Conservation (phyloP, 2,888 invertebrate genomes). For the Deilephila elpenor region DNA sequence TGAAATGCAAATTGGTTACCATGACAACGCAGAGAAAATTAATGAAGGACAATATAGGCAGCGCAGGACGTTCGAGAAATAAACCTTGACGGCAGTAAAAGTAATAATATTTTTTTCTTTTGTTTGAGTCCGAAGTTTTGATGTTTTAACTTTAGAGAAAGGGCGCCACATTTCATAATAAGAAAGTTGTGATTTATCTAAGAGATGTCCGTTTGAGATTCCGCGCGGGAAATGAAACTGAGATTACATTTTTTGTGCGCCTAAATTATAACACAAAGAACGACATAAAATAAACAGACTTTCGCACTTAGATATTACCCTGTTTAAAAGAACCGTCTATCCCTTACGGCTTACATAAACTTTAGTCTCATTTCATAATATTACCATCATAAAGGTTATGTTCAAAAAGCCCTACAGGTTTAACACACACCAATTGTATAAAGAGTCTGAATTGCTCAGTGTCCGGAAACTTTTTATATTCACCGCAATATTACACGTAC, state of each 20-base stretch:
- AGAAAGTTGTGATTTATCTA: constrained; percentile 14
- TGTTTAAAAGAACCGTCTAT: neutral
- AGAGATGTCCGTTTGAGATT: neutral
- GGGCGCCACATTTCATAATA: constrained; percentile 15
- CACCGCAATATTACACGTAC: no score
- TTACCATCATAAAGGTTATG: neutral
- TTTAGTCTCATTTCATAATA: neutral
- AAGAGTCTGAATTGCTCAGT: no score
- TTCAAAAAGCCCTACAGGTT: no score
- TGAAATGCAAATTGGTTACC: constrained; percentile 20
- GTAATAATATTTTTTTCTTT: constrained; percentile 16
- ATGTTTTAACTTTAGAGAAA: constrained; percentile 8
- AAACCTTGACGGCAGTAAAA: constrained; percentile 2
- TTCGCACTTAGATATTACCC: neutral
- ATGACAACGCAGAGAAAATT: constrained; percentile 23
- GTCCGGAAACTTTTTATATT: no score
- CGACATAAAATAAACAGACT: neutral
- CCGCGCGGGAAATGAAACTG: neutral
- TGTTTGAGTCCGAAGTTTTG: constrained; percentile 30
- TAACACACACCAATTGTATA: no score
- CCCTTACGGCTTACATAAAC: neutral
- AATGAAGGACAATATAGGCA: constrained; percentile 2
- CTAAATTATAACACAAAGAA: neutral
- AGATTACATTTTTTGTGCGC: neutral
- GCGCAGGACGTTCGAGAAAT: neutral